Conservation (phyloP, 2,888 invertebrate species). For the Orgyia antiqua region DNA sequence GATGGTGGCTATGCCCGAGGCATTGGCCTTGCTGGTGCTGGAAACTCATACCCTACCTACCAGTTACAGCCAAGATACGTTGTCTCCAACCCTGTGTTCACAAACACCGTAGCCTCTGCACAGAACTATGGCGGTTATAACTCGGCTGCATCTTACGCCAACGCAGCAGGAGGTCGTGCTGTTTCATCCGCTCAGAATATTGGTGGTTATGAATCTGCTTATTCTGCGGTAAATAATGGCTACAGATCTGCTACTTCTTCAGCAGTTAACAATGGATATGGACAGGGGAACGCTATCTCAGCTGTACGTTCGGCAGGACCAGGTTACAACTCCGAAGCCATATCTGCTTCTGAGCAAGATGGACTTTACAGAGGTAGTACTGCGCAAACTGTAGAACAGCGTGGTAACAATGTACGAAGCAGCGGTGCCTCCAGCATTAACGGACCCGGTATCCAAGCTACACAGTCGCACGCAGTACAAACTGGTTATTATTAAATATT, state of each 20-base stretch:
- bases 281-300: slow-evolving; percentile 30
- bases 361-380: slow-evolving; percentile 45
- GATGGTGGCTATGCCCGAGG: slow-evolving; percentile 47
- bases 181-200: slow-evolving; percentile 29
- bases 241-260: slow-evolving; percentile 21
- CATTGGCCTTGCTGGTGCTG: slow-evolving; percentile 47
- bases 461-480: slow-evolving; percentile 54
- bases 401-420: slow-evolving; percentile 37
- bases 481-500: slow-evolving; percentile 48
- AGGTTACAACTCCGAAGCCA: slow-evolving; percentile 33
- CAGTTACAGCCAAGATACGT: slow-evolving; percentile 29
- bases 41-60: slow-evolving; percentile 23
- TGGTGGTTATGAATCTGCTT: slow-evolving; percentile 18
- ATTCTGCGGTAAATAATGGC: slow-evolving; percentile 30
- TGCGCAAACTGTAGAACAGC: slow-evolving; percentile 48
- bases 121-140: slow-evolving; percentile 46
- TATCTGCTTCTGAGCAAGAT: slow-evolving; percentile 47
- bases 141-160: slow-evolving; percentile 38
- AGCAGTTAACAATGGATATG: slow-evolving; percentile 33
- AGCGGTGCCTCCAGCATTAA: slow-evolving; percentile 53
- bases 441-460: slow-evolving; percentile 49
- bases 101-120: slow-evolving; percentile 38
- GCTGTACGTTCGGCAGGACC: slow-evolving; percentile 38
- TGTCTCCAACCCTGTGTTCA: slow-evolving; percentile 28
- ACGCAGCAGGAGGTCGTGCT: slow-evolving; percentile 34